Base-by-base conservation (phyloP, 2,113 vertebrate genomes). In the Phrynosoma platyrhinos region DNA sequence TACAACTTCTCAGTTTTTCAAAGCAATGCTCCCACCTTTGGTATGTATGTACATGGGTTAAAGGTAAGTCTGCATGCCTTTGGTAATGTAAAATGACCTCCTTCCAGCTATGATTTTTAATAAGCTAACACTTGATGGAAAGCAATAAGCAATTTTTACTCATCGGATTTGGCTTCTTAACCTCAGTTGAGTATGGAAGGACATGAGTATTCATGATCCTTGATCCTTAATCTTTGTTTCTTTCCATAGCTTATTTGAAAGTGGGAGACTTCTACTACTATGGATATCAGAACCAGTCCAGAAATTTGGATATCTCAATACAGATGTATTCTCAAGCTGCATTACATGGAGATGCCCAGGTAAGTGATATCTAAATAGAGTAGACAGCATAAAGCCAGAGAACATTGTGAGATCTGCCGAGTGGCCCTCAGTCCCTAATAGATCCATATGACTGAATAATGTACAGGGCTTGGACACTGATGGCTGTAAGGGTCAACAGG, bases 241-340 rank as follows among this genome's bases (percentile, higher is more conserved):
- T 40, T 92, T 91, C 85, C 85, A 69, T 93, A 99, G 98, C 97
- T 32, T 97, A 98, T 92, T 94, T 99, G 95, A 98, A 98, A 95
- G 98, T 99, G 97, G 98, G 98, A 0, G 99, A 99, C 93, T 97
- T 97, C 93, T 98, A 98, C 94, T 97, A 97, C 87, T 97, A 97
- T 1, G 97, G 97, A 68, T 95, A 96, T 91, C 94, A 95, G 88
- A 96, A 96, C 87, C 95, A 96, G 55, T 94, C 96, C 6, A 96
- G 93, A 94, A 95, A 97, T 77, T 92, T 96, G 1, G 95, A 95
- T 88, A 83, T 94, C 89, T 98, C 98, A 1, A 85, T 98, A 93
- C 92, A 93, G 82, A 98, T 99, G 98, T 99, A 99, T 0, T 97
- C 97, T 83, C 97, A 97, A 90, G 98, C 98, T 9, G 99, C 98